A percentile compares a stretch with the other conserved stretches of the same genome.
phyloP scores from a whole-genome alignment of 2,113 vertebrate genomes.

The Hippocampus mohnikei region DNA sequence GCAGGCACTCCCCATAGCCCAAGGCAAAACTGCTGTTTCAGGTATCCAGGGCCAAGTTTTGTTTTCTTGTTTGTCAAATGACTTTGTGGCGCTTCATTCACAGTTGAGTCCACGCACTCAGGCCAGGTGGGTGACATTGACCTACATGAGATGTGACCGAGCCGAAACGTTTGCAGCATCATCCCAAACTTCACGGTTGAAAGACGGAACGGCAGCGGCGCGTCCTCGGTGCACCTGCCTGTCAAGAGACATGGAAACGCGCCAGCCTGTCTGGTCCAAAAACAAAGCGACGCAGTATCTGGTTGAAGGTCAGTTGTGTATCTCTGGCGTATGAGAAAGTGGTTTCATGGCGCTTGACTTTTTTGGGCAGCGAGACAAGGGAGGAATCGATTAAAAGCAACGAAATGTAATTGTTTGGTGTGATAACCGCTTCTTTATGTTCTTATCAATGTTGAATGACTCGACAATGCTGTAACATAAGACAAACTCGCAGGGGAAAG shows the following conservation, averaged over 20 bases:
- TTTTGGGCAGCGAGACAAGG: neutral
- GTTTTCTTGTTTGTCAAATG: neutral
- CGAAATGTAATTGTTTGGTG: neutral
- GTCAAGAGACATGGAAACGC: conserved; percentile 51
- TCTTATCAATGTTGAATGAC: neutral
- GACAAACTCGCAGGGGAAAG: neutral
- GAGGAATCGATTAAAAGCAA: neutral
- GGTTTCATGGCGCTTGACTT: conserved; percentile 13
- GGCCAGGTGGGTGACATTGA: conserved; percentile 38
- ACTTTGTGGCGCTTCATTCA: neutral
- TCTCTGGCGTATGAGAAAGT: conserved; percentile 29
- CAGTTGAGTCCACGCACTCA: neutral
- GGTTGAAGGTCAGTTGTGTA: conserved; percentile 47
- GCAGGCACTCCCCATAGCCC: neutral
- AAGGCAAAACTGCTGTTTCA: neutral
- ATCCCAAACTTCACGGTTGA: conserved; percentile 14
- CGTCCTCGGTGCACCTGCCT: conserved; percentile 39
- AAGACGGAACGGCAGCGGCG: conserved; percentile 33
- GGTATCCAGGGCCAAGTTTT: too few relatives aligned
- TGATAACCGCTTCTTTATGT: neutral
- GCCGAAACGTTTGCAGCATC: conserved; percentile 38
- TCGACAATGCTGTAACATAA: neutral
- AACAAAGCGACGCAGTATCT: conserved; percentile 23
- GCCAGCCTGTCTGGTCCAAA: conserved; percentile 6
- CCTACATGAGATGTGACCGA: conserved; percentile 41